Evolutionary conservation across 2,888 invertebrate species (phyloP).

Genomic region (Oxytorus armatus): DNA sequence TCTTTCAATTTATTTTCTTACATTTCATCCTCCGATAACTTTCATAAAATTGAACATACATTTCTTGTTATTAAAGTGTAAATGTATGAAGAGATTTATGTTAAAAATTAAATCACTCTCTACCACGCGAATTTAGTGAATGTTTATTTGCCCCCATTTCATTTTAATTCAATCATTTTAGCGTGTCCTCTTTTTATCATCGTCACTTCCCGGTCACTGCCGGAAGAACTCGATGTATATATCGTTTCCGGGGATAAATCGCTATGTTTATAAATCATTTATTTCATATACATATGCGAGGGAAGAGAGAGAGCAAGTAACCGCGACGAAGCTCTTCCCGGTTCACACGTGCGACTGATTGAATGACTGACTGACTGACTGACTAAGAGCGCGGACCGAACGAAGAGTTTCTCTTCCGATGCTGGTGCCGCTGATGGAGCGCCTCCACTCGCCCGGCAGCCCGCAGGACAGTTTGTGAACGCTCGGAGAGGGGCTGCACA

Average conservation of each 20-base stretch:
- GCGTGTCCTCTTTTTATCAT: neutral
- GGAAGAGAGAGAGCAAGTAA: constrained; percentile 48
- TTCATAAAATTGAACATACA: too few species aligned
- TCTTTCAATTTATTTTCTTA: too few species aligned
- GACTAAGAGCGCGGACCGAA: constrained; percentile 72
- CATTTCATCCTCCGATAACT: too few species aligned
- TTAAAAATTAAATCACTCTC: constrained; percentile 23
- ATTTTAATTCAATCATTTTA: neutral
- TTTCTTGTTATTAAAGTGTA: too few species aligned
- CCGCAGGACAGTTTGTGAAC: constrained; percentile 75
- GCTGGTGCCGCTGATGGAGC: constrained; percentile 62
- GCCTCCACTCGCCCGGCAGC: constrained; percentile 70
- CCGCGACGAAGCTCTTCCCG: constrained; percentile 67
- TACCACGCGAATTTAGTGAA: neutral
- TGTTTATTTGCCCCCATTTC: neutral
- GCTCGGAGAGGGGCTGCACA: constrained; percentile 68
- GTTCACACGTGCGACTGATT: constrained; percentile 72
- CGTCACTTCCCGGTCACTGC: constrained; percentile 9
- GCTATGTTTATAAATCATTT: constrained; percentile 1
- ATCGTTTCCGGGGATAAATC: neutral
- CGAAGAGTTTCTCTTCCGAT: constrained; percentile 77
- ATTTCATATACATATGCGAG: constrained; percentile 3
- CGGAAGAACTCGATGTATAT: neutral
- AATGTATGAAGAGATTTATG: too few species aligned
- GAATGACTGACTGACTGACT: constrained; percentile 76